Evolutionary conservation across 2,113 vertebrate species (phyloP).

Genomic region (Condylura cristata): DNA sequence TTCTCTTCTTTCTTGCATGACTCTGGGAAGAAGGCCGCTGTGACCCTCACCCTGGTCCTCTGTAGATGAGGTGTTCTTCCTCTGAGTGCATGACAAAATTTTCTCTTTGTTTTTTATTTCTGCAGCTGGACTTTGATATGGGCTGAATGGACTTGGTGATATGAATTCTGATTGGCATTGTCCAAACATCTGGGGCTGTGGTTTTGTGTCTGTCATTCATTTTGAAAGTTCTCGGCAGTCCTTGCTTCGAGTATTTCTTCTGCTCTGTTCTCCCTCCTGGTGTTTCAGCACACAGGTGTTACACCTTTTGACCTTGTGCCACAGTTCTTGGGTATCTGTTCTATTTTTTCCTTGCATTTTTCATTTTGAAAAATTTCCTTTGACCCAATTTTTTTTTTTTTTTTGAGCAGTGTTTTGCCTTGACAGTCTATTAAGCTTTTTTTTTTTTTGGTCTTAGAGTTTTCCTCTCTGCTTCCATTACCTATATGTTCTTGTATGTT

Average conservation of each 20-base stretch:
- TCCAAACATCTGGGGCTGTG: neutral
- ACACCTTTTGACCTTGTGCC: neutral
- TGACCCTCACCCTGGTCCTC: neutral
- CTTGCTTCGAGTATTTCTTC: neutral
- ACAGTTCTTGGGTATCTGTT: neutral
- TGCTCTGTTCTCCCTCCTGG: neutral
- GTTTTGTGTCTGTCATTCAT: neutral
- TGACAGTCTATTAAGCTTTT: neutral
- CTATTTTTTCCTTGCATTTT: neutral
- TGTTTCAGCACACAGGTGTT: neutral
- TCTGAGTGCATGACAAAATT: neutral
- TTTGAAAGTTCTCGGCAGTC: neutral
- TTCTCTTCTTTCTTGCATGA: neutral
- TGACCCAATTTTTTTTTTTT: neutral
- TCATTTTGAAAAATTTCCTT: neutral
- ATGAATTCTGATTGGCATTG: neutral
- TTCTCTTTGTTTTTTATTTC: neutral
- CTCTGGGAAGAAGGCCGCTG: neutral
- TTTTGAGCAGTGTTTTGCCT: too few relatives aligned
- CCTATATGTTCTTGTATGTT: neutral
- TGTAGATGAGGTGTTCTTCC: neutral
- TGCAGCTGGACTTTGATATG: neutral
- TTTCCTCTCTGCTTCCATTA: neutral
- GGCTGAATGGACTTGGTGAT: neutral
- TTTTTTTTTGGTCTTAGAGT: neutral